phyloP scores from a whole-genome alignment of 1,140 invertebrate genomes.

The Cyclina sinensis region DNA sequence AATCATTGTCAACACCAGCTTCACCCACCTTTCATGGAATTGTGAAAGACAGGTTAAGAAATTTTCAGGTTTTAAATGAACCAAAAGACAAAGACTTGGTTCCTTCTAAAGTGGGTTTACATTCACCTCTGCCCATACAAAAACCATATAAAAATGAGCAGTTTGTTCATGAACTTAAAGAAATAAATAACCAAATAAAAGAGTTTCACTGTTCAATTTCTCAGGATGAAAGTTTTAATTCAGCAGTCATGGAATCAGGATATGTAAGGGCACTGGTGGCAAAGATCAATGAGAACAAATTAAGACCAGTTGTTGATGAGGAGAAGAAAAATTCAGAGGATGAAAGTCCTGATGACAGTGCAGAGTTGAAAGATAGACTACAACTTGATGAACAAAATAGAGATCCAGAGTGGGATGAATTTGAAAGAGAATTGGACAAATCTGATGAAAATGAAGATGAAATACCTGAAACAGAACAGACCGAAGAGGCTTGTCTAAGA shows the following conservation, averaged over 20 bases:
- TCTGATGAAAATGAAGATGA: background rate
- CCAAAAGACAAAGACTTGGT: slow-evolving; percentile 50
- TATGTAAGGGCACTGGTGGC: slow-evolving; percentile 63
- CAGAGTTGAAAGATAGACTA: background rate
- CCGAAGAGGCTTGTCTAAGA: background rate
- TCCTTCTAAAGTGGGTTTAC: slow-evolving; percentile 1
- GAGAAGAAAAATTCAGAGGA: background rate
- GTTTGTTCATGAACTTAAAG: slow-evolving; percentile 50
- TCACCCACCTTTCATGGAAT: slow-evolving; percentile 65
- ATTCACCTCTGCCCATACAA: slow-evolving; percentile 11
- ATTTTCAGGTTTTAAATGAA: slow-evolving; percentile 62
- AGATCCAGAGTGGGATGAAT: slow-evolving; percentile 60
- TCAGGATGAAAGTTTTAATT: slow-evolving; percentile 60
- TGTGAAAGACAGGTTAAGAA: slow-evolving; percentile 56
- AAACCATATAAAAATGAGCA: slow-evolving; percentile 54
- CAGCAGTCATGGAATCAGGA: slow-evolving; percentile 62
- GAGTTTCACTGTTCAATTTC: slow-evolving; percentile 47
- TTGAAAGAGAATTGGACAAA: slow-evolving; percentile 12
- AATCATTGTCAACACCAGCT: slow-evolving; percentile 62
- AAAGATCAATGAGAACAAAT: slow-evolving; percentile 60
- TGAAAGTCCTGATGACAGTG: slow-evolving; percentile 41
- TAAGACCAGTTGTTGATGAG: background rate
- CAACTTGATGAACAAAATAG: background rate
- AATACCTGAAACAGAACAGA: background rate
- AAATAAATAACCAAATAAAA: slow-evolving; percentile 56